These are phyloP conservation scores for Fratercula arctica DNA, from an alignment of 2,797 vertebrate species.

Conservation along the genomic window DNA sequence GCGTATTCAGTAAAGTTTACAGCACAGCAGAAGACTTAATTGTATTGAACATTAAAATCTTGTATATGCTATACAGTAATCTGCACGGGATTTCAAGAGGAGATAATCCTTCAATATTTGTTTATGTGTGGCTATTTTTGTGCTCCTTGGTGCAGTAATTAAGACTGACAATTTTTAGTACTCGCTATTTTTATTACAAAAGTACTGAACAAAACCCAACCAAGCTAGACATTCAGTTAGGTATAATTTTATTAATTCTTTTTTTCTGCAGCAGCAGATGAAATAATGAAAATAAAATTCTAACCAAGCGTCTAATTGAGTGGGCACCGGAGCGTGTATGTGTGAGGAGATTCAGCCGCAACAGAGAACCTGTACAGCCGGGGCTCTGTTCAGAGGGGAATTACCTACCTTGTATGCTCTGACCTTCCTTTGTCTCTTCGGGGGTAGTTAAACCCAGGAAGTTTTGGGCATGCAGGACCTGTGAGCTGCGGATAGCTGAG, in stretches of 20 bases:
- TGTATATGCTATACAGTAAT: neutral
- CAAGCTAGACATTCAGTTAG: neutral
- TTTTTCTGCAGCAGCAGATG: neutral
- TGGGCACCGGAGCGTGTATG: neutral
- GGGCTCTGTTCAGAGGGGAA: neutral
- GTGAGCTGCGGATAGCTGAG: conserved; percentile 19
- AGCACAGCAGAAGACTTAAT: neutral
- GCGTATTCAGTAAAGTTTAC: neutral
- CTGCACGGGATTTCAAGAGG: neutral
- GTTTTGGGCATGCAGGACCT: neutral
- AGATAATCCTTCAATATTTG: neutral
- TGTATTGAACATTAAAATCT: neutral
- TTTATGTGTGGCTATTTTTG: neutral
- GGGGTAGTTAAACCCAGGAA: neutral
- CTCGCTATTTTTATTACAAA: neutral
- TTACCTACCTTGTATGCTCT: neutral
- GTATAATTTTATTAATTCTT: neutral
- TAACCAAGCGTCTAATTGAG: neutral
- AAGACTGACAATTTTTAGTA: neutral
- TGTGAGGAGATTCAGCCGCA: neutral
- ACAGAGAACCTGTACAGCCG: neutral
- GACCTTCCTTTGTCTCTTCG: neutral
- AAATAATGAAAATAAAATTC: neutral
- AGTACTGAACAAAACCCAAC: neutral
- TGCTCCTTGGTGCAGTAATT: neutral